Evolutionary conservation across 2,113 vertebrate species (phyloP).

Genomic region (Stegostoma tigrinum): DNA sequence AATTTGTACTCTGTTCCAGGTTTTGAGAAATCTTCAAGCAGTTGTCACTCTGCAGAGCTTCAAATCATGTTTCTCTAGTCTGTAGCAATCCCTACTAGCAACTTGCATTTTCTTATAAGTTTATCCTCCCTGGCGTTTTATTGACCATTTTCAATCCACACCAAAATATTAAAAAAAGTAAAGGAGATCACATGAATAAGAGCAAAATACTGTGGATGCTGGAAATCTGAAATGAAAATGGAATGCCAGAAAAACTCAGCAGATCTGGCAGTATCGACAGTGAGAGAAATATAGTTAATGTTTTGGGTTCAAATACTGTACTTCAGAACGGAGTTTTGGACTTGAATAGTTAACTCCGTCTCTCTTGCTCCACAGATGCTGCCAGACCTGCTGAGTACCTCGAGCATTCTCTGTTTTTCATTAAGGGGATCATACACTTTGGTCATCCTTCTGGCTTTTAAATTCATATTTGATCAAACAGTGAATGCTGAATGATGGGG

Average conservation of each 20-base stretch:
- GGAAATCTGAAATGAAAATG: too few species aligned
- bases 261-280: too few species aligned
- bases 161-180: background rate
- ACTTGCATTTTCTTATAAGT: background rate
- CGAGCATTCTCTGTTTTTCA: too few species aligned
- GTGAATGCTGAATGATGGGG: background rate
- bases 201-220: too few species aligned
- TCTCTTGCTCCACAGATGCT: too few species aligned
- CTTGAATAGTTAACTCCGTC: too few species aligned
- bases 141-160: background rate
- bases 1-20: background rate
- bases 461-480: background rate
- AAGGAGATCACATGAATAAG: background rate
- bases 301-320: too few species aligned
- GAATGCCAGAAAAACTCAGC: too few species aligned
- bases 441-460: background rate
- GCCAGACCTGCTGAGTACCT: too few species aligned
- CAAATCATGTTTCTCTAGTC: background rate
- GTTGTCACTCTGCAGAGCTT: background rate
- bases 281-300: too few species aligned
- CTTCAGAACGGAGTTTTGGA: too few species aligned
- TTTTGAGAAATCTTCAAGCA: background rate
- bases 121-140: background rate
- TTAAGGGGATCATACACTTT: background rate
- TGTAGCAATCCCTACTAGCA: background rate